These are phyloP conservation scores for Gobiocypris rarus DNA, from an alignment of 2,113 vertebrate genomes.

Conservation along the genomic window DNA sequence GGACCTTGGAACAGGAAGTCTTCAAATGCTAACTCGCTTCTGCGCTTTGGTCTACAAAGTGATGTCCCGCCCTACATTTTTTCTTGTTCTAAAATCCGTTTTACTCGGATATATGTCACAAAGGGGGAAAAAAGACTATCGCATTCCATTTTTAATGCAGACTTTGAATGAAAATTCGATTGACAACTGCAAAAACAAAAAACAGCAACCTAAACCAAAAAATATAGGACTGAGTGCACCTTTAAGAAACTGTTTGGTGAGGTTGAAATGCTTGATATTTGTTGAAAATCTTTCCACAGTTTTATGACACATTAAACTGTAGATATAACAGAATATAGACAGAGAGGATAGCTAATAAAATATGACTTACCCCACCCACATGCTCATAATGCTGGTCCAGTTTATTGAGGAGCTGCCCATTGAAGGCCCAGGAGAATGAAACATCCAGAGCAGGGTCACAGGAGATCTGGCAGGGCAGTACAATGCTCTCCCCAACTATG, in stretches of 20 bases:
- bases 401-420: slow-evolving; percentile 82
- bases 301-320: not conserved
- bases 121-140: too few relatives aligned
- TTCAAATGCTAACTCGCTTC: too few relatives aligned
- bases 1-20: too few relatives aligned
- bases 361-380: slow-evolving; percentile 87
- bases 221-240: too few relatives aligned
- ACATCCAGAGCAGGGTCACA: slow-evolving; percentile 87
- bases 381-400: slow-evolving; percentile 88
- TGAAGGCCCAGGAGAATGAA: slow-evolving; percentile 92
- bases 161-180: too few relatives aligned
- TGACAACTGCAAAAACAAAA: too few relatives aligned
- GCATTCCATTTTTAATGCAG: too few relatives aligned
- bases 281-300: not conserved
- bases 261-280: not conserved
- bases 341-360: not conserved
- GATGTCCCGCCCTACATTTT: too few relatives aligned
- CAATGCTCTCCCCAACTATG: slow-evolving; percentile 89
- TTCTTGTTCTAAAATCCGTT: too few relatives aligned
- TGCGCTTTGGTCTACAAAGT: too few relatives aligned
- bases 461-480: slow-evolving; percentile 88
- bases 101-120: too few relatives aligned
- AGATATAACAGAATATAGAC: not conserved
- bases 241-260: not conserved
- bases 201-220: too few relatives aligned